Evolutionary conservation across 2,797 vertebrate species (phyloP), one percentile per base, ranked within the genome.

Genomic region (Danio tinwini): DNA sequence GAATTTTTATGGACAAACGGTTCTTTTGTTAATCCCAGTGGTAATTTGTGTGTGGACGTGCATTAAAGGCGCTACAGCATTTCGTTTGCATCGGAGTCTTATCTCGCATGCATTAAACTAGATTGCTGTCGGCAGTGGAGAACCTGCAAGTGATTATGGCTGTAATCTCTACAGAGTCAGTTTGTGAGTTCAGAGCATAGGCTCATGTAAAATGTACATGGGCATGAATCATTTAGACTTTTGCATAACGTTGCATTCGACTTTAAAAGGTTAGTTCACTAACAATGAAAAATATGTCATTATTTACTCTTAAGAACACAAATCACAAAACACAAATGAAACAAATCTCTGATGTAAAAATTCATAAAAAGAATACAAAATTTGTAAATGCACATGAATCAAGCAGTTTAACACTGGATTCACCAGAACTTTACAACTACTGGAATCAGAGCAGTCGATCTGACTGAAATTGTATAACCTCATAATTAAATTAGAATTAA

Each of bases 1-100:
- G 55, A 58, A 37, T 69, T 65, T 80, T 74, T 59, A 69, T 65
- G 7, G 49, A 47, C 65, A 67, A 76, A 76, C 21, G 14, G n/a
- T 67, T 67, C 13, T 74, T 40, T 79, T 79, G 68, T 71, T 44
- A 61, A 59, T 73, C 10, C 42, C 8, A 58, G 13, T 9, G 11
- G 37, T 73, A 9, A 47, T 74, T 65, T 72, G 29, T 29, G 8
- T 39, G 45, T 52, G 49, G 37, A 58, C 21, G 42, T n/a, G 37
- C 44, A 17, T 14, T 74, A 8, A 74, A 62, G 56, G 44, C 16
- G 7, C 45, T 62, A 16, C 21, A 12, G 11, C 37, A 17, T 74
- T 74, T 47, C 7, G 10, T 62, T 63, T 0, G 5, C 10, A 49
- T n/a, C 16, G 5, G 10, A 10, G 9, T 50, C 16, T 72, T 45